These are phyloP conservation scores for Amphiprion ocellaris DNA, from an alignment of 2,113 vertebrate genomes.

Conservation along the genomic window DNA sequence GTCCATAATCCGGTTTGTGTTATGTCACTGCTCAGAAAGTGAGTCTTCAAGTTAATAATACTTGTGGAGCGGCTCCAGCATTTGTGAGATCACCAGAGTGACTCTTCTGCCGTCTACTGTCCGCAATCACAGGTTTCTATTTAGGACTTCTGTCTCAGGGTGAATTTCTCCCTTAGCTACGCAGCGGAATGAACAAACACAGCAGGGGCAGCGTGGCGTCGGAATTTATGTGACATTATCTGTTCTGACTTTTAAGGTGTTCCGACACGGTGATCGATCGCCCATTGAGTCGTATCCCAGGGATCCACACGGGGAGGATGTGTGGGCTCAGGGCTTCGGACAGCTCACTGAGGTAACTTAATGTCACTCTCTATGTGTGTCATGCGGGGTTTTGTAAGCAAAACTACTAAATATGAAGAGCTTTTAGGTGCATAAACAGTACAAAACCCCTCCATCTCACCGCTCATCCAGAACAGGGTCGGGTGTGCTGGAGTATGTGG, in stretches of 20 bases:
- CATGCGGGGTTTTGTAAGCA: not conserved
- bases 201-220: slow-evolving; percentile 13
- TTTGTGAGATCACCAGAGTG: slow-evolving; percentile 41
- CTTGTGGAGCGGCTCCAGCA: slow-evolving; percentile 6
- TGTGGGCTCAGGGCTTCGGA: slow-evolving; percentile 89
- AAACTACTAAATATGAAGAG: not conserved
- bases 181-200: slow-evolving; percentile 24
- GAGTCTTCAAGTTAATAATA: slow-evolving; percentile 36
- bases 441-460: not conserved
- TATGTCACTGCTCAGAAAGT: slow-evolving; percentile 30
- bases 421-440: not conserved
- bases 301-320: slow-evolving; percentile 85
- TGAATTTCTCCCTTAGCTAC: slow-evolving; percentile 16
- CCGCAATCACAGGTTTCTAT: slow-evolving; percentile 39
- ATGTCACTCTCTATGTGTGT: not conserved
- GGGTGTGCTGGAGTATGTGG: not conserved
- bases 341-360: slow-evolving; percentile 89
- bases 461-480: not conserved
- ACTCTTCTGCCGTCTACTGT: slow-evolving; percentile 28
- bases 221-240: slow-evolving; percentile 40
- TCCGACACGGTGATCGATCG: slow-evolving; percentile 90
- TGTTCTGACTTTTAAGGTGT: slow-evolving; percentile 82
- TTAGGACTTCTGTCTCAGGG: slow-evolving; percentile 41
- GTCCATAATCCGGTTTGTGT: slow-evolving; percentile 44
- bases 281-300: slow-evolving; percentile 88